Evolutionary conservation across 2,888 invertebrate genomes (phyloP).

Genomic region (Ametastegia equiseti): DNA sequence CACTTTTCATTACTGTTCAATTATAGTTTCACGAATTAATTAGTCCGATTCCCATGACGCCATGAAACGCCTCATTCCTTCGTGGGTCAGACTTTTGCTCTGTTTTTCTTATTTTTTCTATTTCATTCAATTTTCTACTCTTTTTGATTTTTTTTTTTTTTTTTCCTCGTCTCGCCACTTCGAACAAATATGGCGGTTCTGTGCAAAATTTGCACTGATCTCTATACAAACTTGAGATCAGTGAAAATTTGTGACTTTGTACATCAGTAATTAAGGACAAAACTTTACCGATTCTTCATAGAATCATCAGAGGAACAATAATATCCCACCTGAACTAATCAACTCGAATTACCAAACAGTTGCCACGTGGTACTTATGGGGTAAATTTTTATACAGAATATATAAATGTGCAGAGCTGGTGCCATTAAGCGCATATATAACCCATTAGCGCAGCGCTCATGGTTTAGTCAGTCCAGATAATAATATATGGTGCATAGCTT

Average conservation of each 20-base stretch:
- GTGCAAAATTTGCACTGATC: no score
- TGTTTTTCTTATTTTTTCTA: neutral
- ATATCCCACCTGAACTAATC: neutral
- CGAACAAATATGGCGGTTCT: neutral
- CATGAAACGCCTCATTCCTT: neutral
- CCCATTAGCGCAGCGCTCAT: constrained; percentile 29
- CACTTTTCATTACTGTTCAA: constrained; percentile 9
- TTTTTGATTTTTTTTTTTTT: neutral
- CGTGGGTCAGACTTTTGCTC: neutral
- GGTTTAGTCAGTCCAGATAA: neutral
- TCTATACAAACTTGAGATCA: no score
- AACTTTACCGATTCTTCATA: neutral
- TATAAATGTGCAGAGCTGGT: neutral
- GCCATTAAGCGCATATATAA: constrained; percentile 24
- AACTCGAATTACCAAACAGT: constrained; percentile 28
- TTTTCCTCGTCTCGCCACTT: neutral
- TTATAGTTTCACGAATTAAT: constrained; percentile 24
- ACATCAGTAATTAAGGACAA: neutral
- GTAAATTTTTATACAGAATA: neutral
- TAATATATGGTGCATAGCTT: constrained; percentile 39
- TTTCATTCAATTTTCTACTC: neutral
- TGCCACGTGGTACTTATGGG: neutral
- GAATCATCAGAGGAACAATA: no score
- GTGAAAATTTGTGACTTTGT: neutral
- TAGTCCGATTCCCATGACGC: constrained; percentile 17